A percentile compares a stretch with the other conserved stretches of the same genome.
These are phyloP conservation scores for Punctoribates punctum DNA, from an alignment of 2,888 invertebrate genomes.

Conservation along the genomic window DNA sequence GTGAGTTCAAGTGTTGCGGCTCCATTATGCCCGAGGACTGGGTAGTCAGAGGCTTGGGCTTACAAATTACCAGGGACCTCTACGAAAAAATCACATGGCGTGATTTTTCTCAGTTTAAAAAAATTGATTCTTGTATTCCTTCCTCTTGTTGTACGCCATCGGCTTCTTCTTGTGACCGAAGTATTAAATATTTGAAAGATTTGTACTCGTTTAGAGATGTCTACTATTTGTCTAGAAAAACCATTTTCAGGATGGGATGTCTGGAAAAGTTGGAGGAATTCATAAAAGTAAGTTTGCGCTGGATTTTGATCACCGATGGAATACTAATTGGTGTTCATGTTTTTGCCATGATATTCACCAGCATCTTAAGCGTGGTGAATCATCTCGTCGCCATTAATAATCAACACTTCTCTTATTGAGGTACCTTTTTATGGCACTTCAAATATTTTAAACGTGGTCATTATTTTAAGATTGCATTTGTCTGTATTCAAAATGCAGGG, in stretches of 20 bases:
- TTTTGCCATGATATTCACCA: constrained; percentile 42
- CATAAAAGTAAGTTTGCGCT: constrained; percentile 37
- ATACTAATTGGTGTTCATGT: constrained; percentile 42
- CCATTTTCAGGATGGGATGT: constrained; percentile 41
- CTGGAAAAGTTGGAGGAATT: constrained; percentile 41
- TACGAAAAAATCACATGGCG: background rate
- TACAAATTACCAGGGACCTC: background rate
- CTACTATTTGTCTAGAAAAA: background rate
- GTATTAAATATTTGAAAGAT: background rate
- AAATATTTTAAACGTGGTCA: too few relatives aligned
- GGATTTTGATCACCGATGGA: constrained; percentile 40
- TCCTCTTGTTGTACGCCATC: constrained; percentile 41
- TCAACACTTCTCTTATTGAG: constrained; percentile 5
- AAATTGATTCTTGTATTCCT: too few relatives aligned
- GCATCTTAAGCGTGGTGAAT: constrained; percentile 42
- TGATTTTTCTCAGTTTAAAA: background rate
- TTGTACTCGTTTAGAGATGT: background rate
- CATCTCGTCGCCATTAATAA: constrained; percentile 38
- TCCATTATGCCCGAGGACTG: constrained; percentile 40
- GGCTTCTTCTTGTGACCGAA: background rate
- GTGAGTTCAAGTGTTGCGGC: constrained; percentile 44
- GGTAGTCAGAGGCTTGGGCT: constrained; percentile 53
- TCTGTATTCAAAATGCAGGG: too few relatives aligned
- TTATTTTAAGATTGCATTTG: too few relatives aligned
- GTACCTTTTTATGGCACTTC: too few relatives aligned